phyloP scores from a whole-genome alignment of 2,113 vertebrate genomes.

The Machaerirhynchus nigripectus region DNA sequence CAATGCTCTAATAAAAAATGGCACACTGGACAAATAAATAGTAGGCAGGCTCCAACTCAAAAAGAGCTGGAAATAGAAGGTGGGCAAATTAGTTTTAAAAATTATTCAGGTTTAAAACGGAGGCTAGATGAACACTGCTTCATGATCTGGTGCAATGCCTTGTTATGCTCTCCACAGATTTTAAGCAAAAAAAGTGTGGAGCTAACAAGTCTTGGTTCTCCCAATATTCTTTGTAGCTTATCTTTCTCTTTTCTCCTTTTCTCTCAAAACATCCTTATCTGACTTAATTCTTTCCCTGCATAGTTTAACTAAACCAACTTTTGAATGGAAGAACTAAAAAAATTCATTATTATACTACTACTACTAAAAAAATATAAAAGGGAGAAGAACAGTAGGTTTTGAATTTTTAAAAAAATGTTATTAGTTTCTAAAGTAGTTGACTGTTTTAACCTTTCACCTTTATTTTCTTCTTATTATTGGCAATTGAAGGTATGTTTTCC shows the following conservation, averaged over 20 bases:
- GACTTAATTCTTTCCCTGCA: not conserved
- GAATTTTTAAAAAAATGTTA: not conserved
- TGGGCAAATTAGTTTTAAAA: not conserved
- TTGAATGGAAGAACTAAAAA: not conserved
- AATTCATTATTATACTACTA: not conserved
- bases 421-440: not conserved
- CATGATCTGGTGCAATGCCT: not conserved
- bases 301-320: not conserved
- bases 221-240: not conserved
- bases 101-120: not conserved
- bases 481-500: not conserved
- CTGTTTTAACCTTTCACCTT: not conserved
- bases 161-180: not conserved
- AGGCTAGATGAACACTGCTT: not conserved
- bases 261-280: not conserved
- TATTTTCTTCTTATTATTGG: not conserved
- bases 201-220: not conserved
- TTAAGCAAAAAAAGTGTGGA: not conserved
- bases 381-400: not conserved
- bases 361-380: not conserved
- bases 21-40: not conserved
- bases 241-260: not conserved
- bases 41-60: not conserved
- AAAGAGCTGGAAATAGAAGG: not conserved
- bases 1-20: not conserved